Base-by-base conservation (phyloP, 2,113 vertebrate species). In the Lepus europaeus region DNA sequence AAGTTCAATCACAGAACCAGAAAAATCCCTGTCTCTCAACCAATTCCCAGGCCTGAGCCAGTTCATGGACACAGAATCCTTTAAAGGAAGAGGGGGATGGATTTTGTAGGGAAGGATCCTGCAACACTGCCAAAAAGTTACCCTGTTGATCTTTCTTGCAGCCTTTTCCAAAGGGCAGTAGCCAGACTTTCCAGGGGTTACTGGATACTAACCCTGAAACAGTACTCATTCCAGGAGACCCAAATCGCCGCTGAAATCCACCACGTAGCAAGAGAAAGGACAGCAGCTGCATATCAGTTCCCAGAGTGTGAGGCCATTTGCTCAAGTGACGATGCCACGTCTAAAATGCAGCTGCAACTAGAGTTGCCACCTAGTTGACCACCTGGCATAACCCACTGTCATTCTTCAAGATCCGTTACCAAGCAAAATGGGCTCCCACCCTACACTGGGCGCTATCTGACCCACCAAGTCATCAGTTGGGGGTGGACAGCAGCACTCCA, bases 211-310 rank as follows among this genome's bases (percentile, higher is more conserved):
- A 76, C 70, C 78, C 33, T 49, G 19, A 63, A 84, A 69, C 51
- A 77, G 39, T 13, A 53, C 31, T 76, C 51, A 69, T 63, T 78
- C 51, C 17, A 51, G 19, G 80, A 85, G 31, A 78, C 11, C 39
- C 64, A 85, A 77, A 82, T 64, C 39, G 72, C 53, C 80, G 53
- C 12, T 49, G 39, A 84, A 94, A 90, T 78, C 80, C 9, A 85
- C 53, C 87, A 83, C 12, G 29, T 77, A 89, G 59, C 69, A 83
- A 17, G 25, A 51, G n/a, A 87, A 36, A 72, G 56, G 56, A 59
- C 70, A 73, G 16, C 11, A 66, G 53, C 80, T 86, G 8, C 27
- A 20, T 45, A 29, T 9, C 14, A 27, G 66, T 9, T 80, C 19
- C 22, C 66, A 73, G 33, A 22, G 16, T 25, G 45, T 53, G 9